phyloP scores from a whole-genome alignment of 2,113 vertebrate species.

The Vombatus ursinus region DNA sequence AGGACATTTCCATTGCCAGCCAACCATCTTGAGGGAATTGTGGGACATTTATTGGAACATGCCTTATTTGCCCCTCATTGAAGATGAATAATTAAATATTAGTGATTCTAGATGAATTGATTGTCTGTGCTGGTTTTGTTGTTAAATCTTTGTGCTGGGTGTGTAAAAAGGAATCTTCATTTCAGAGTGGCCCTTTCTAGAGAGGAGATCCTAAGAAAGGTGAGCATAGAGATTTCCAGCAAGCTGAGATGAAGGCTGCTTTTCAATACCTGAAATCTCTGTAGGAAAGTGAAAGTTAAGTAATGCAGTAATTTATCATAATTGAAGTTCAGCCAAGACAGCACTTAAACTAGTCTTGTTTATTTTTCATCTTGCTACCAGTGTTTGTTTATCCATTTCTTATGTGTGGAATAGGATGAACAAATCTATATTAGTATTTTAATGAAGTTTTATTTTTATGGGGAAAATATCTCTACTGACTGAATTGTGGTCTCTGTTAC shows the following conservation, averaged over 20 bases:
- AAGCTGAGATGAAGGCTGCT: not conserved
- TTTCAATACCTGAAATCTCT: not conserved
- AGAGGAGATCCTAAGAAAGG: not conserved
- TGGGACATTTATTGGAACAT: not conserved
- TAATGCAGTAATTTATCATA: not conserved
- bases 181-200: not conserved
- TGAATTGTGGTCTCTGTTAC: not conserved
- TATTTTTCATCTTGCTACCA: not conserved
- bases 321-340: not conserved
- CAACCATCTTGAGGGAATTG: not conserved
- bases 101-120: not conserved
- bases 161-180: not conserved
- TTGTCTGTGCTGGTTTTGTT: not conserved
- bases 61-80: not conserved
- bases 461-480: not conserved
- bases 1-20: not conserved
- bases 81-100: not conserved
- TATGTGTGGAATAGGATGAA: not conserved
- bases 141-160: not conserved
- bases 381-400: not conserved
- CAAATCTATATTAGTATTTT: not conserved
- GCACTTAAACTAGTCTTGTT: not conserved
- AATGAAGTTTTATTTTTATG: not conserved
- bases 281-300: not conserved
- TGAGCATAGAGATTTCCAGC: not conserved